Evolutionary conservation across 1,140 invertebrate species (phyloP), one percentile per base, ranked within the genome.

Genomic region (Eulimnadia texana): DNA sequence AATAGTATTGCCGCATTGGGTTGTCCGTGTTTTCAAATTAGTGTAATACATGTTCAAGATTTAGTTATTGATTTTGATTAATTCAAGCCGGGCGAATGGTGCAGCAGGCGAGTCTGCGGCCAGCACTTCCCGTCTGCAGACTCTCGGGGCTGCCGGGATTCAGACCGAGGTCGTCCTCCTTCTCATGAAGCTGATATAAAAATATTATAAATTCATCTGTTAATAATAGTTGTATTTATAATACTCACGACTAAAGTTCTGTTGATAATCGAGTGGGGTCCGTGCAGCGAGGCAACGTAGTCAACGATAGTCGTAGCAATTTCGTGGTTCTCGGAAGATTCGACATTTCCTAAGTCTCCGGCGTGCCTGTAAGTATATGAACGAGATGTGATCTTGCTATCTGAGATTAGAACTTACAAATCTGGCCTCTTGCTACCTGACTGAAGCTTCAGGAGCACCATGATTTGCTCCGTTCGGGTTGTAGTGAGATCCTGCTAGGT

Each of bases 401-500:
- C 1, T 49, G 42, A n/a, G 33, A 20, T 13, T 47, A 3, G 3
- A 20, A 42, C n/a, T n/a, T n/a, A n/a, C n/a, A 23, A 60, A 49
- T 22, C 6, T 52, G 1, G 2, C n/a, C n/a, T n/a, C n/a, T n/a
- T 22, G 3, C 3, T 28, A 61, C 60, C 60, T 61, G 0, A 80
- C 77, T 11, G 70, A 70, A 64, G 87, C 82, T 23, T 70, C 70
- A 6, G 93, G 93, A n/a, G 78, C 88, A 6, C 91, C 94, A 71
- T 98, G 95, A 1, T 84, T 85, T 67, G 86, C 85, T 61, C 81
- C 80, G 52, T 76, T 67, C 0, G 94, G 95, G 76, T 99, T 99
- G 75, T 91, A 99, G 75, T 99, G 96, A 0, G 90, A 78, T 0
- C 94, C 96, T n/a, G 95, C 92, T 29, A 28, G 51, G 23, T 61